Evolutionary conservation across 2,113 vertebrate species (phyloP), one percentile per base, ranked within the genome.

Genomic region (Progne subis): DNA sequence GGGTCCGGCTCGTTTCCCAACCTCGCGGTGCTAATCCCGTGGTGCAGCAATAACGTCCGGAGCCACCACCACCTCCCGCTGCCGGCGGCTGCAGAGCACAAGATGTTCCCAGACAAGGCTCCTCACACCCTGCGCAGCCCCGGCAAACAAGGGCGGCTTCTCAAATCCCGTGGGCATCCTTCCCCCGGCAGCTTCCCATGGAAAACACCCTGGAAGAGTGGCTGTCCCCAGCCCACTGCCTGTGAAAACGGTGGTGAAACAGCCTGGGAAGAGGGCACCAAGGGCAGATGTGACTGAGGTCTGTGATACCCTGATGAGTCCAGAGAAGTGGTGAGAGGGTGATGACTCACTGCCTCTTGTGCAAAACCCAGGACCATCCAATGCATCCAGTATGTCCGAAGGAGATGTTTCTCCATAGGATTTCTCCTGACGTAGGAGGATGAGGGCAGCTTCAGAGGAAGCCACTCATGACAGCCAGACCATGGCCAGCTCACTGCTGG

Each of bases 221-320:
- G 0, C 41, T 26, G 41, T 37, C 19, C 52, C 32, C 49, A 53
- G 43, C 37, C 15, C 12, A 3, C 17, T 24, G 19, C 68, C 1
- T 18, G 39, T 39, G 82, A 39, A 8, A 56, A n/a, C 6, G 4
- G 17, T 53, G 82, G 32, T 47, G 82, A 74, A 84, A 91, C 6
- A 20, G 47, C 52, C 39, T 59, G 81, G 60, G 75, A 87, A 50
- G 41, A 53, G 75, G 76, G 14, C 49, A 61, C 21, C 9, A 5
- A 16, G 57, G 61, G 41, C 59, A 60, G 53, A 46, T 0, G 0
- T 64, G 83, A 7, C n/a, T 0, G 0, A 39, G 41, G 34, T 75
- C 52, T 71, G 69, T 46, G 19, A 53, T 18, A n/a, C 2, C 34
- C n/a, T 2, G 1, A 11, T 11, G 34, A 77, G 20, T 39, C 34